Evolutionary conservation across 2,888 invertebrate genomes (phyloP).

Genomic region (Monopis laevigella): DNA sequence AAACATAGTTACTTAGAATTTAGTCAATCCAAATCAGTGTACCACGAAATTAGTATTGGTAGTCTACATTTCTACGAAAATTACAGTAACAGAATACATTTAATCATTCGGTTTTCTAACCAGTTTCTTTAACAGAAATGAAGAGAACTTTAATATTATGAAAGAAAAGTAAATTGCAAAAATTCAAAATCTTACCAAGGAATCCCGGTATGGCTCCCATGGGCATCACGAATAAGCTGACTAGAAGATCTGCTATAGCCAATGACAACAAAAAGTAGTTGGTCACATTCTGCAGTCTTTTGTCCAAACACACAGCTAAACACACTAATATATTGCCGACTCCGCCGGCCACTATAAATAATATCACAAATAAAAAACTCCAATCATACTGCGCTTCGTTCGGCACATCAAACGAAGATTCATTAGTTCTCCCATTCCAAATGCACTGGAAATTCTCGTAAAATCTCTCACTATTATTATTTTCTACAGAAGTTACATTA

Average conservation of each 20-base stretch:
- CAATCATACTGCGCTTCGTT: constrained; percentile 70
- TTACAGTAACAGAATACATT: no score
- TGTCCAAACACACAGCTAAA: constrained; percentile 90
- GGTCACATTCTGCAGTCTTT: constrained; percentile 91
- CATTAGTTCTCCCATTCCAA: constrained; percentile 40
- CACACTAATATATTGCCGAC: constrained; percentile 94
- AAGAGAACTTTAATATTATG: no score
- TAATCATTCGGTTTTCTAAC: no score
- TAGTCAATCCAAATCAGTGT: no score
- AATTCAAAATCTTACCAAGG: constrained; percentile 90
- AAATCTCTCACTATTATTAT: constrained; percentile 21
- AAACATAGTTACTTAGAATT: no score
- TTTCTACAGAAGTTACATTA: constrained; percentile 25
- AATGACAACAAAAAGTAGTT: constrained; percentile 95
- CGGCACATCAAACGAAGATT: constrained; percentile 17
- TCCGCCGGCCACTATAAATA: constrained; percentile 89
- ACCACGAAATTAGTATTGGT: no score
- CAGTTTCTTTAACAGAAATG: no score
- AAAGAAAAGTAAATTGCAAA: no score
- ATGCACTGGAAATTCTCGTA: constrained; percentile 45
- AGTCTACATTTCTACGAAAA: no score
- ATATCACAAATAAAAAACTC: constrained; percentile 84
- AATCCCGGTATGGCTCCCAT: constrained; percentile 93
- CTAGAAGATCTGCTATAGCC: constrained; percentile 92
- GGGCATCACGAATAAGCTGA: constrained; percentile 96